Percentiles rank a stretch among this genome's conserved stretches.
Conservation (phyloP, 2,888 invertebrate genomes). For the Oeneis ivallda region DNA sequence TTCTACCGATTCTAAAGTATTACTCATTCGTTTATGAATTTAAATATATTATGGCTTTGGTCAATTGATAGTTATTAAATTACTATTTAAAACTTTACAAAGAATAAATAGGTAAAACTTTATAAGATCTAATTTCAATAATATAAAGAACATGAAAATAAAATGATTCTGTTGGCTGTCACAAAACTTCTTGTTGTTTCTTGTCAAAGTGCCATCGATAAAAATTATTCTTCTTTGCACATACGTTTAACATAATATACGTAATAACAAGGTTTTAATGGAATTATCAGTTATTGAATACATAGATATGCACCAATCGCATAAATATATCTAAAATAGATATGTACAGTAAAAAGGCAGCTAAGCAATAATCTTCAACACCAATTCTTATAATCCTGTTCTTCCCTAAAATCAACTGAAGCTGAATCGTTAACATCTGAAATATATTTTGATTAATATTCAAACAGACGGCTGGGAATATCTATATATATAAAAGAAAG, state of each 20-base stretch:
- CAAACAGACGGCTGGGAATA: too few species aligned
- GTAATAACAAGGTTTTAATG: background rate
- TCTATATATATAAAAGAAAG: too few species aligned
- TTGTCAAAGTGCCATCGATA: constrained; percentile 9
- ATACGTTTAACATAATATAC: background rate
- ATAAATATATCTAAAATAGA: constrained; percentile 19
- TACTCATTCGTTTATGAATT: constrained; percentile 20
- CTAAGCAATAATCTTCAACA: constrained; percentile 2
- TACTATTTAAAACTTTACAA: background rate
- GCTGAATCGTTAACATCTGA: constrained; percentile 15
- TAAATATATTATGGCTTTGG: background rate
- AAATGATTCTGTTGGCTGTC: background rate
- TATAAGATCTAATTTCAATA: background rate
- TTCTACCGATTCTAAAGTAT: background rate
- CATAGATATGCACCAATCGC: constrained; percentile 4
- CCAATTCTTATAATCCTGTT: constrained; percentile 3
- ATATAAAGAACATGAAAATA: background rate
- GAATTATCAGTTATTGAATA: background rate
- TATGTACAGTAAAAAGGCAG: constrained; percentile 12
- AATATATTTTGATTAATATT: background rate
- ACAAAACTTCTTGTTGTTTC: background rate
- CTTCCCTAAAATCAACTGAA: constrained; percentile 4
- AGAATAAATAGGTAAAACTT: background rate
- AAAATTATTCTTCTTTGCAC: constrained; percentile 3
- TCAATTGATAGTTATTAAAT: background rate